A percentile compares a stretch with the other conserved stretches of the same genome.
Conservation (phyloP, 2,888 invertebrate species). For the Heliothis peltigera region DNA sequence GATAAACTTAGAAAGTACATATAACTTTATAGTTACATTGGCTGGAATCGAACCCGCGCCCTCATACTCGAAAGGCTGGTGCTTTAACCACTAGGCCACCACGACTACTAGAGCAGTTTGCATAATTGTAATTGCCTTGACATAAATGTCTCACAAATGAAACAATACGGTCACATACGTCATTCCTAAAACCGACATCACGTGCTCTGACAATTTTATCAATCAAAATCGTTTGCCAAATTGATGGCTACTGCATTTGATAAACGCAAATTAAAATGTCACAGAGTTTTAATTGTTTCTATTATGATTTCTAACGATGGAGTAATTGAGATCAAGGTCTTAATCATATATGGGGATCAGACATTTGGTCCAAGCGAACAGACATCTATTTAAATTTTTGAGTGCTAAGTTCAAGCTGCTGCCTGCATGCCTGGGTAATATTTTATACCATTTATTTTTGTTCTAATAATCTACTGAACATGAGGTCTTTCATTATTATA, state of each 20-base stretch:
- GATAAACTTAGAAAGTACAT: too few species aligned
- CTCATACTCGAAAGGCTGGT: too few species aligned
- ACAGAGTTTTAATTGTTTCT: constrained; percentile 12
- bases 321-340: constrained; percentile 27
- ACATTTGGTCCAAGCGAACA: not conserved
- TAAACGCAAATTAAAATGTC: constrained; percentile 3
- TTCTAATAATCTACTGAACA: too few species aligned
- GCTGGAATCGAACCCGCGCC: too few species aligned
- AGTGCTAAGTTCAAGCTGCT: too few species aligned
- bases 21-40: too few species aligned
- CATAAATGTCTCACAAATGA: constrained; percentile 1
- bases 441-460: too few species aligned
- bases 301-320: constrained; percentile 18
- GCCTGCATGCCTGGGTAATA: too few species aligned
- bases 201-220: constrained; percentile 7
- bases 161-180: not conserved
- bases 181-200: constrained; percentile 15
- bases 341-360: not conserved
- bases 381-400: not conserved
- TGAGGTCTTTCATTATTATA: too few species aligned
- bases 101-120: not conserved
- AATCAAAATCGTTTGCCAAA: constrained; percentile 19
- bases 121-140: not conserved
- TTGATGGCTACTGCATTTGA: constrained; percentile 18
- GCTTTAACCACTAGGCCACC: too few species aligned